Conservation (phyloP, 1,140 invertebrate species). For the Heliconius melpomene region DNA sequence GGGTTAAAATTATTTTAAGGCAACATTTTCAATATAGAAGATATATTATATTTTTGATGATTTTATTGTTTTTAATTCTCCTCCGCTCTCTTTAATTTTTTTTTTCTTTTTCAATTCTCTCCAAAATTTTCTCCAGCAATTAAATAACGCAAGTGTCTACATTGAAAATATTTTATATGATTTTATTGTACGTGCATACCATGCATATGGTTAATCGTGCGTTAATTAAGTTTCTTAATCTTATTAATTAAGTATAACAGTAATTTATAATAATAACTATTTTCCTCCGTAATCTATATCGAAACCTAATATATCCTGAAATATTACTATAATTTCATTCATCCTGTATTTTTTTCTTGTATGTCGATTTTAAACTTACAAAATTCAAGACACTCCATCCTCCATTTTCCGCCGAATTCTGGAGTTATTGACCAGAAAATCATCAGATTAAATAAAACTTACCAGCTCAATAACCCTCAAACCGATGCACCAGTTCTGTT, state of each 20-base stretch:
- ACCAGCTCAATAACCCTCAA: conserved; percentile 66
- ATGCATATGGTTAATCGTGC: neutral
- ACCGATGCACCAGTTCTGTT: conserved; percentile 68
- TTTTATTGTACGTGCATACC: neutral
- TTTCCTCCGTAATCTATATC: conserved; percentile 24
- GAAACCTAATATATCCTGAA: conserved; percentile 20
- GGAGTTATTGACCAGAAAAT: too few relatives aligned
- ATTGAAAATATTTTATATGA: neutral
- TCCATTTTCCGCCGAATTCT: too few relatives aligned
- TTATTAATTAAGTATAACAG: neutral
- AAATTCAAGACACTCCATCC: too few relatives aligned
- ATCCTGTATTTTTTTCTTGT: neutral
- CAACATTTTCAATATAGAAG: too few relatives aligned
- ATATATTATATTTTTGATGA: too few relatives aligned
- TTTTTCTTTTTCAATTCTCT: too few relatives aligned
- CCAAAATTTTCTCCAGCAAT: too few relatives aligned
- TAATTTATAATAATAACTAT: conserved; percentile 7
- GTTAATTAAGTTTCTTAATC: neutral
- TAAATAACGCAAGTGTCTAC: too few relatives aligned
- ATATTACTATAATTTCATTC: neutral
- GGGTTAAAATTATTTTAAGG: too few relatives aligned
- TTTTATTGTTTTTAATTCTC: too few relatives aligned
- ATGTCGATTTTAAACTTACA: neutral
- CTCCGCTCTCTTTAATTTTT: too few relatives aligned
- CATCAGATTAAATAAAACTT: conserved; percentile 28